A percentile compares a stretch with the other conserved stretches of the same genome.
Conservation (phyloP, 2,797 vertebrate genomes). For the Amblyopsis hoosieri region DNA sequence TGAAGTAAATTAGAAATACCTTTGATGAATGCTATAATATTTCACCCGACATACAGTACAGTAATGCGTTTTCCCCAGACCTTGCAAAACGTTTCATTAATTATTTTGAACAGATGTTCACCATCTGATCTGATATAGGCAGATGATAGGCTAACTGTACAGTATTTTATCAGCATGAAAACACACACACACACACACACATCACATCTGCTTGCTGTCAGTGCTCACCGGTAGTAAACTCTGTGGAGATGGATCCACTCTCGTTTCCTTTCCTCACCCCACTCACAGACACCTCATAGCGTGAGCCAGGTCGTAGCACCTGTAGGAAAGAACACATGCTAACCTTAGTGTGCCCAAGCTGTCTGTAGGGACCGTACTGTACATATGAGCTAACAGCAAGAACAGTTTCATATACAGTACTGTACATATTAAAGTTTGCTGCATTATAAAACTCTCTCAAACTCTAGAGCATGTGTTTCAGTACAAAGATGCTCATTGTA, state of each 20-base stretch:
- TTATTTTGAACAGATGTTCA: slow-evolving; percentile 36
- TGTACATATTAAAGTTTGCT: too few relatives aligned
- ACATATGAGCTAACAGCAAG: too few relatives aligned
- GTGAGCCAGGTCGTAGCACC: slow-evolving; percentile 89
- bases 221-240: slow-evolving; percentile 91
- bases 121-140: slow-evolving; percentile 13
- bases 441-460: too few relatives aligned
- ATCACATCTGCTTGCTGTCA: slow-evolving; percentile 59
- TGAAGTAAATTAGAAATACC: too few relatives aligned
- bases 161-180: slow-evolving; percentile 28
- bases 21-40: background rate
- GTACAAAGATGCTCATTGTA: too few relatives aligned
- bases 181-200: background rate
- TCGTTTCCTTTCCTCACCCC: slow-evolving; percentile 88
- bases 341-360: slow-evolving; percentile 28
- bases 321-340: slow-evolving; percentile 61
- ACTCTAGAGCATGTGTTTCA: too few relatives aligned
- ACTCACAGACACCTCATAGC: slow-evolving; percentile 85
- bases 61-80: slow-evolving; percentile 17
- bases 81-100: slow-evolving; percentile 3
- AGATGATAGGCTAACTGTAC: slow-evolving; percentile 27
- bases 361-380: slow-evolving; percentile 12
- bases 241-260: slow-evolving; percentile 82
- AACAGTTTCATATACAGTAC: too few relatives aligned
- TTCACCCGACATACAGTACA: slow-evolving; percentile 4